Base-by-base conservation (phyloP, 2,888 invertebrate genomes). In the Xestia c-nigrum region DNA sequence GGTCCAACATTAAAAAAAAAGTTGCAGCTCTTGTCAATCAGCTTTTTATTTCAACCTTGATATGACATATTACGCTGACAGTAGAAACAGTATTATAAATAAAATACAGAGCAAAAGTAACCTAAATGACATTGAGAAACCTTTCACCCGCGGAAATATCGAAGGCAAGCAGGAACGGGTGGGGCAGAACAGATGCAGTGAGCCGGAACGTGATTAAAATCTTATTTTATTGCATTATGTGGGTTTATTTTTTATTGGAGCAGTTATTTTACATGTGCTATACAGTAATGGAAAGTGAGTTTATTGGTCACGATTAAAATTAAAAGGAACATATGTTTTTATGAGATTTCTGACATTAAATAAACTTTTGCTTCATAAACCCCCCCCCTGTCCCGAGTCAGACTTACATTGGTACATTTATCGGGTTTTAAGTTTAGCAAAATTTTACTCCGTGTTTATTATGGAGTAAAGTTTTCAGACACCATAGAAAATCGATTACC, bases 141-240 rank as follows among this genome's bases (percentile, higher is more conserved):
- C 95, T 95, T 95, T 95, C 95, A 94, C 94, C 85, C 66, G 67
- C 83, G 90, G 89, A 91, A 89, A 83, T 76, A 85, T 83, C 80
- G 93, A 94, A 94, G 94, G 94, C 86, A 74, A 94, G 73, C 94
- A 80, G 92, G 93, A 92, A 89, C 88, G 86, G 88, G 88, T 87
- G 88, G 84, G 75, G 84, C 74, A 46, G 67, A 16, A 50, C 40
- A 67, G n/a, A 72, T 72, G 68, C 71, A 85, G 14, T 72, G 65
- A 79, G 76, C 67, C 83, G 79, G 83, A 85, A 84, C 83, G 50
- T 66, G 38, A 70, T 78, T 67, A 19, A 61, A 70, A 72, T 50
- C 43, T 66, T 63, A 67, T 61, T 72, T 43, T 63, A 38, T 63
- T 31, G 3, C 31, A 31, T 31, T 66, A 63, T 40, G 55, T 59